Evolutionary conservation across 2,113 vertebrate species (phyloP), one percentile per base, ranked within the genome.

Genomic region (Odontesthes bonariensis): DNA sequence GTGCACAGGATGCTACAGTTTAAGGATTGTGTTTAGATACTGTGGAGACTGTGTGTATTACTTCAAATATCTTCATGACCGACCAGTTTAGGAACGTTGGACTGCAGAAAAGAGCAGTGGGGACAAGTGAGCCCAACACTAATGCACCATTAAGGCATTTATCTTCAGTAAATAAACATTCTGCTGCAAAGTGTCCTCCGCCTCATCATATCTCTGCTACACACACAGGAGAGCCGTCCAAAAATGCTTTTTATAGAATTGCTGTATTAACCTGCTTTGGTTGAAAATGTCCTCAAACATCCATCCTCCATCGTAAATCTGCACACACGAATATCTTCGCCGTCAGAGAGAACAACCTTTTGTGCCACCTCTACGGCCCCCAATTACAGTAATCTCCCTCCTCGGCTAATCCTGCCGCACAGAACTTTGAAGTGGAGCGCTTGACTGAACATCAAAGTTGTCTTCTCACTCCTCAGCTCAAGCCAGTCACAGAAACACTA

Each of bases 331-430:
- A 27, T 27, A 27, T 27, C 76, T 81, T 74, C 62, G 59, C 73
- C 59, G 68, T 77, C 64, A 62, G 52, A 78, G 20, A 73, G 52
- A 46, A 53, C 60, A 85, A 86, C 84, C 84, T 82, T 86, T 88
- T 87, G 86, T 90, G 87, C 86, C 78, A 82, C 82, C 75, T 85
- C 84, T 75, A 32, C 74, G 53, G 75, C 81, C 86, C 60, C 84
- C 86, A 88, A 88, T 90, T 88, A 88, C 84, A 79, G 82, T 90
- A 88, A 90, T 90, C 86, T 88, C 77, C 77, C 66, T 82, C 79
- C 77, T 83, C 27, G 8, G 44, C 71, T 90, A 88, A 90, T 88
- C 82, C 86, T 40, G 55, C 77, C 49, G 79, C 16, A 31, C 42
- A 47, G 8, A 77, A 79, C 86, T 85, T 88, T 90, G 88, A 90